Conservation (phyloP, 2,888 invertebrate species). For the Catotricha subobsoleta region DNA sequence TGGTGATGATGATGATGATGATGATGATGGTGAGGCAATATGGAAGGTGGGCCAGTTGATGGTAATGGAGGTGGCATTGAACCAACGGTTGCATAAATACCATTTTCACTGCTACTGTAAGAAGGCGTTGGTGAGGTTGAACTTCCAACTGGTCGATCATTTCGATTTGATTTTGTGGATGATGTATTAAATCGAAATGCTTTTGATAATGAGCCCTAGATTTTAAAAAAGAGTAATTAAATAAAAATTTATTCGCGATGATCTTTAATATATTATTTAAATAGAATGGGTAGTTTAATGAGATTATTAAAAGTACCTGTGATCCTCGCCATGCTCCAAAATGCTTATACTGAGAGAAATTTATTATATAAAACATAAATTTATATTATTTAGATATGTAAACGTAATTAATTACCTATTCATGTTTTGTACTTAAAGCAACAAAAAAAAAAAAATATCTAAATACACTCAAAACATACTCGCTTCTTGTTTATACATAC, state of each 20-base stretch:
- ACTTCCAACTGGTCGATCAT: constrained; percentile 28
- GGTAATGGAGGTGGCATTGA: constrained; percentile 10
- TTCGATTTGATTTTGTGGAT: too few species aligned
- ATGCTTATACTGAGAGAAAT: constrained; percentile 14
- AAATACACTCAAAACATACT: too few species aligned
- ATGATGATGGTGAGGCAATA: constrained; percentile 24
- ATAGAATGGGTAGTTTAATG: too few species aligned
- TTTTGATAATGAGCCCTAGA: constrained; percentile 28
- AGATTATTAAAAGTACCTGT: constrained; percentile 20
- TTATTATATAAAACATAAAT: constrained; percentile 8
- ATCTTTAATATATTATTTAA: too few species aligned
- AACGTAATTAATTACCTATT: too few species aligned
- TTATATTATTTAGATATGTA: constrained; percentile 3
- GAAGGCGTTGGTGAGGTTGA: constrained; percentile 31
- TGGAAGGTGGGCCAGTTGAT: constrained; percentile 1
- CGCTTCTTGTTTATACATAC: too few species aligned
- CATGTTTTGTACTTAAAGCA: too few species aligned
- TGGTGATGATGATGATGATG: constrained; percentile 17
- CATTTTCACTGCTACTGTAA: constrained; percentile 30
- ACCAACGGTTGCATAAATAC: constrained; percentile 29
- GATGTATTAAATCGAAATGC: constrained; percentile 29
- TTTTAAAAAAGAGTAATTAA: neutral
- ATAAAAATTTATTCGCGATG: neutral
- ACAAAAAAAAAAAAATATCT: too few species aligned
- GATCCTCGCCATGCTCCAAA: constrained; percentile 32